Percentiles rank a stretch among this genome's conserved stretches.
phyloP scores from a whole-genome alignment of 2,888 invertebrate genomes.

The Argynnis bischoffii region DNA sequence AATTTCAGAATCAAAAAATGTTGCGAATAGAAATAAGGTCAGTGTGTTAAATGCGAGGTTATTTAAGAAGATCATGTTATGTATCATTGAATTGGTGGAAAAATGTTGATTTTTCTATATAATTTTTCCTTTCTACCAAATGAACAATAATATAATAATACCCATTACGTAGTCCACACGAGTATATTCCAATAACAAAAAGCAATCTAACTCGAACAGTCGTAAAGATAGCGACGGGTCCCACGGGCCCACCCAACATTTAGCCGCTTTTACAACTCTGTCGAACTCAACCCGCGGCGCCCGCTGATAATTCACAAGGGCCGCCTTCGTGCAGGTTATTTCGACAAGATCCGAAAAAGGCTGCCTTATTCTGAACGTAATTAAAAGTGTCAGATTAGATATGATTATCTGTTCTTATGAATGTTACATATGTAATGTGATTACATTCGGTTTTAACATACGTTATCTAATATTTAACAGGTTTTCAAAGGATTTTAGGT shows the following conservation, averaged over 20 bases:
- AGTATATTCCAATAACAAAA: slow-evolving; percentile 67
- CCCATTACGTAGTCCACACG: slow-evolving; percentile 27
- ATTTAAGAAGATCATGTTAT: no score
- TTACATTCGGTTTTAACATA: slow-evolving; percentile 10
- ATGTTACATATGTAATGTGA: slow-evolving; percentile 12
- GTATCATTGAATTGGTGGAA: no score
- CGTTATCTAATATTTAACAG: background rate
- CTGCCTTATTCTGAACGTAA: slow-evolving; percentile 34
- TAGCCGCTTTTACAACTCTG: slow-evolving; percentile 62
- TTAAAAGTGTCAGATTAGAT: slow-evolving; percentile 47
- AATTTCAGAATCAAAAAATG: no score
- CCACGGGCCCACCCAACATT: slow-evolving; percentile 61
- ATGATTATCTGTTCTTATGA: slow-evolving; percentile 39
- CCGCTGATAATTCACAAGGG: slow-evolving; percentile 49
- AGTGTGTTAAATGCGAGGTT: no score
- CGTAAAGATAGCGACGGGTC: slow-evolving; percentile 69
- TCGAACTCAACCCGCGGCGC: slow-evolving; percentile 51
- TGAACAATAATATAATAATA: slow-evolving; percentile 20
- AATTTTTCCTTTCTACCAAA: background rate
- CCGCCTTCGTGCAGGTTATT: slow-evolving; percentile 37
- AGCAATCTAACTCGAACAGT: slow-evolving; percentile 74
- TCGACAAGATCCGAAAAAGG: slow-evolving; percentile 44
- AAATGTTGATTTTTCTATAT: background rate
- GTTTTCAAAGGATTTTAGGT: no score
- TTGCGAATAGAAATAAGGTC: no score